phyloP scores from a whole-genome alignment of 2,113 vertebrate genomes.

The Tenebrosternarchus preto region DNA sequence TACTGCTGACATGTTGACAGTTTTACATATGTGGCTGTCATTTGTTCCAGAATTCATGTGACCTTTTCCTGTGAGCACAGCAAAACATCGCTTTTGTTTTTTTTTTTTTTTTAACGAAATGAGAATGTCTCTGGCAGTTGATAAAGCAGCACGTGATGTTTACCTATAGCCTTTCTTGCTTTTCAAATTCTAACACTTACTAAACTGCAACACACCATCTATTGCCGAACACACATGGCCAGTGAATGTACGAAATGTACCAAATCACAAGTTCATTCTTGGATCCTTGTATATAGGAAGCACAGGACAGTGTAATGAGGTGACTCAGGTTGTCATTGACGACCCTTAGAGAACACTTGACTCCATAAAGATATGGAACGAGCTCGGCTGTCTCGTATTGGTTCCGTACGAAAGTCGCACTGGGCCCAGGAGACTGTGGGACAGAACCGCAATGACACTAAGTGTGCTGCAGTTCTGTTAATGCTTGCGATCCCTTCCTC shows the following conservation, averaged over 20 bases:
- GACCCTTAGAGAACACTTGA: too few relatives aligned
- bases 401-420: too few relatives aligned
- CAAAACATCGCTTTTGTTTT: conserved; percentile 45
- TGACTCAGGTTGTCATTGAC: too few relatives aligned
- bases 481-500: conserved; percentile 58
- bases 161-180: neutral
- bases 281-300: neutral
- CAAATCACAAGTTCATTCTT: neutral
- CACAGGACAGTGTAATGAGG: neutral
- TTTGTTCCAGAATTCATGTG: conserved; percentile 53
- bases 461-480: conserved; percentile 56
- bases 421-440: conserved; percentile 47
- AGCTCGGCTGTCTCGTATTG: conserved; percentile 43
- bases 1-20: conserved; percentile 62
- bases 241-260: neutral
- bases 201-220: neutral
- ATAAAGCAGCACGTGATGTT: conserved; percentile 2
- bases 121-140: conserved; percentile 20
- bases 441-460: conserved; percentile 66
- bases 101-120: conserved; percentile 35
- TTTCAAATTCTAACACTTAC: neutral
- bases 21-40: conserved; percentile 61
- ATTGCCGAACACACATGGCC: too few relatives aligned
- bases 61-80: conserved; percentile 45
- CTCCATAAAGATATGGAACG: neutral